Evolutionary conservation across 2,888 invertebrate genomes (phyloP).

Genomic region (Cataglyphis livida): DNA sequence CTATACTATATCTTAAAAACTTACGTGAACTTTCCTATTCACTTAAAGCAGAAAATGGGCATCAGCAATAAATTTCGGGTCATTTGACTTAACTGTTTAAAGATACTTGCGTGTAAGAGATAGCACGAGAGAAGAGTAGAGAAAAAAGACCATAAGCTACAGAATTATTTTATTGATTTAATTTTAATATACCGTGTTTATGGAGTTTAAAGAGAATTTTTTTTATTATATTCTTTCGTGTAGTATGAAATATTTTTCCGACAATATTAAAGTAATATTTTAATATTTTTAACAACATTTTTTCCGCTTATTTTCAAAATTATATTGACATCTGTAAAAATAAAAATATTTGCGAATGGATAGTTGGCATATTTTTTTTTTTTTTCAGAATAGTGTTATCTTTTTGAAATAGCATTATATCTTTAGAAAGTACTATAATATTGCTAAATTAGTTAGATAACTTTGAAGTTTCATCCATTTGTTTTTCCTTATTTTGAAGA

Average conservation of each 20-base stretch:
- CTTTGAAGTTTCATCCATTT: neutral
- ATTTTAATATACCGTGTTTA: neutral
- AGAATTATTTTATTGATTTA: neutral
- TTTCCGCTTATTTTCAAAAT: neutral
- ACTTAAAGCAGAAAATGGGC: neutral
- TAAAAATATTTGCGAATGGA: neutral
- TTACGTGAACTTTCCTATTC: conserved; percentile 9
- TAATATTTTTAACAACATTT: neutral
- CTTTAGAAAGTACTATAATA: neutral
- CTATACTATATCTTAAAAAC: conserved; percentile 17
- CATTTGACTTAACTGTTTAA: conserved; percentile 26
- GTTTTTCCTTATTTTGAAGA: neutral
- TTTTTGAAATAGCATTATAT: neutral
- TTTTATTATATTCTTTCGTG: neutral
- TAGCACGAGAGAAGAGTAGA: neutral
- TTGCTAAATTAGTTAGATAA: neutral
- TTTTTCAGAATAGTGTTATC: neutral
- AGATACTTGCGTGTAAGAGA: conserved; percentile 33
- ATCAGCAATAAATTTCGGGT: conserved; percentile 14
- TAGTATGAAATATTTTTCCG: neutral
- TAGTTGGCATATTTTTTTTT: neutral
- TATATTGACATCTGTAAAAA: neutral
- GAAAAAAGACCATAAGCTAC: neutral
- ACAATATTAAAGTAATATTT: neutral
- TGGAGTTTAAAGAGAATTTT: neutral